Evolutionary conservation across 35 echinoderm and acorn worm species (phyloP).

Genomic region (Lytechinus pictus): DNA sequence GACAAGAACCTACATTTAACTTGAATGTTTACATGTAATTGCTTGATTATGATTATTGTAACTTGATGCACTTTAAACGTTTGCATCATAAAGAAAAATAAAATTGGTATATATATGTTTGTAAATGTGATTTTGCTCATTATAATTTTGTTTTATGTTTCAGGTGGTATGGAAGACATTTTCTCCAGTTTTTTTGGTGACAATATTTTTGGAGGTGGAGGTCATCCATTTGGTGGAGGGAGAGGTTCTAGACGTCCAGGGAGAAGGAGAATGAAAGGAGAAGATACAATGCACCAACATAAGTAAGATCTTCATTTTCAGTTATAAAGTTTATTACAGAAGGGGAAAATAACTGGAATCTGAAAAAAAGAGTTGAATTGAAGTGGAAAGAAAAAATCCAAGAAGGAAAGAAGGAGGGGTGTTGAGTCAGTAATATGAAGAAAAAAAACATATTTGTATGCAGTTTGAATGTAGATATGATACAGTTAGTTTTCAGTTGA

Average conservation of each 20-base stretch:
- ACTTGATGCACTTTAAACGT: no score
- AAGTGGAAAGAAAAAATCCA: background rate
- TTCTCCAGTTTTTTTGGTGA: constrained; percentile 99
- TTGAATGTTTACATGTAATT: no score
- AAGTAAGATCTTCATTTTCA: background rate
- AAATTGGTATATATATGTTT: background rate
- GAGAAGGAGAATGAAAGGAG: constrained; percentile 77
- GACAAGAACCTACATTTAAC: no score
- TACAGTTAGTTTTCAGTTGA: no score
- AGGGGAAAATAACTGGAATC: no score
- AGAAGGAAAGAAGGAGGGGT: background rate
- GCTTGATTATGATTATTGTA: no score
- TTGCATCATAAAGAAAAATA: background rate
- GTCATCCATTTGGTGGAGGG: constrained; percentile 59
- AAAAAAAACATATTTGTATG: no score
- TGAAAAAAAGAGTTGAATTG: no score
- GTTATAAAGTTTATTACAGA: background rate
- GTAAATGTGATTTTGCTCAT: background rate
- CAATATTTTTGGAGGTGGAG: constrained; percentile 82
- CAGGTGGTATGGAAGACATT: constrained; percentile 91
- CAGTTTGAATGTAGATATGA: no score
- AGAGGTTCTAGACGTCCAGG: constrained; percentile 70
- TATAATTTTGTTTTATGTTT: constrained; percentile 33
- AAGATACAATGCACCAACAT: constrained; percentile 88
- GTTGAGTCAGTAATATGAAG: no score